phyloP scores from a whole-genome alignment of 2,888 invertebrate species.

The Baccha elongata region DNA sequence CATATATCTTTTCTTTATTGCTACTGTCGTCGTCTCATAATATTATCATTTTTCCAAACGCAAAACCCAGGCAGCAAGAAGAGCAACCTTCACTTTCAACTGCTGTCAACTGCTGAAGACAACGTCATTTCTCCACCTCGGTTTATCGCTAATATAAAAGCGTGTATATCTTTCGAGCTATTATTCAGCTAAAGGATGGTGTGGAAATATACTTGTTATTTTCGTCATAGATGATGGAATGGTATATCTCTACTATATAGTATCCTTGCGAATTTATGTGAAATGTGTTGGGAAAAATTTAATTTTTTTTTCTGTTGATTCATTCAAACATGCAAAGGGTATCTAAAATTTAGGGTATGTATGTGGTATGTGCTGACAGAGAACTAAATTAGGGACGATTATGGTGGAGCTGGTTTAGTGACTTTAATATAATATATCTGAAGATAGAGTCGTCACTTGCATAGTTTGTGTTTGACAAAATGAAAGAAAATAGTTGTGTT shows the following conservation, averaged over 20 bases:
- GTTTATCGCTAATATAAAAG: slow-evolving; percentile 45
- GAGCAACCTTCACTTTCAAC: slow-evolving; percentile 69
- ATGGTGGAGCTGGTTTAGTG: slow-evolving; percentile 7
- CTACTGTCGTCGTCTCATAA: slow-evolving; percentile 13
- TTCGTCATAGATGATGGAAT: slow-evolving; percentile 58
- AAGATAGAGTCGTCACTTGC: too few relatives aligned
- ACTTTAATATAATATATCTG: too few relatives aligned
- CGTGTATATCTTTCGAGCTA: slow-evolving; percentile 25
- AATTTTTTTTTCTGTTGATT: slow-evolving; percentile 18
- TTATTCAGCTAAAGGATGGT: slow-evolving; percentile 25
- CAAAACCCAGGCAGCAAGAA: slow-evolving; percentile 12
- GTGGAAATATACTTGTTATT: slow-evolving; percentile 51
- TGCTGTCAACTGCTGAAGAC: slow-evolving; percentile 66
- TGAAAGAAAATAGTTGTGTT: too few relatives aligned
- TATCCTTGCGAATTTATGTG: slow-evolving; percentile 41
- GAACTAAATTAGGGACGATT: background rate
- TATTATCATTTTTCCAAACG: slow-evolving; percentile 24
- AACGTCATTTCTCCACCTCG: slow-evolving; percentile 58
- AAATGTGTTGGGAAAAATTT: slow-evolving; percentile 52
- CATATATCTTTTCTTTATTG: background rate
- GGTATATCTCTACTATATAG: too few relatives aligned
- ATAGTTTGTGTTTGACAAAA: too few relatives aligned
- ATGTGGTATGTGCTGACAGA: background rate
- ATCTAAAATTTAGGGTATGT: background rate
- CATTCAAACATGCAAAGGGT: background rate